phyloP scores from a whole-genome alignment of 2,113 vertebrate genomes.

The Thunnus thynnus region DNA sequence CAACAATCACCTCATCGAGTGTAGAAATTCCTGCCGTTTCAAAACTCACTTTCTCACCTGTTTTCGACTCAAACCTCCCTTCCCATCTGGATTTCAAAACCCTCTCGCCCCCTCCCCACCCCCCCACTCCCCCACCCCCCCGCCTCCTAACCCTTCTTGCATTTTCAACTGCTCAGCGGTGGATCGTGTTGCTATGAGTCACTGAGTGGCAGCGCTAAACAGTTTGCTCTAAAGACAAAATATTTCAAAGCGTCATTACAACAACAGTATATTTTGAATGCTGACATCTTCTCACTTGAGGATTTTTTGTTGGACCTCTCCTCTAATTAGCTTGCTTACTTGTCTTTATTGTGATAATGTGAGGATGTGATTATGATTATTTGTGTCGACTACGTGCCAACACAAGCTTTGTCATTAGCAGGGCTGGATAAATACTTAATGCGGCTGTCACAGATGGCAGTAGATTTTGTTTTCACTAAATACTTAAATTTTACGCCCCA shows the following conservation, averaged over 20 bases:
- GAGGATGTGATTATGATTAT: slow-evolving; percentile 27
- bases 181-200: background rate
- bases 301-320: background rate
- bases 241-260: slow-evolving; percentile 6
- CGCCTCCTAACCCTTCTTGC: background rate
- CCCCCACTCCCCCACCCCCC: background rate
- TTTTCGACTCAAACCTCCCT: slow-evolving; percentile 15
- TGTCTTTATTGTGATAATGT: slow-evolving; percentile 12
- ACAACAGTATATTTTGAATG: background rate
- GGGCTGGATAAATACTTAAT: slow-evolving; percentile 16
- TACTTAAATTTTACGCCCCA: background rate
- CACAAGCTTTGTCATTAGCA: slow-evolving; percentile 33
- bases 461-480: slow-evolving; percentile 41
- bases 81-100: slow-evolving; percentile 18
- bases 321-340: slow-evolving; percentile 21
- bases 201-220: slow-evolving; percentile 10
- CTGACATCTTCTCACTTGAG: background rate
- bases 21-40: slow-evolving; percentile 6
- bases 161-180: slow-evolving; percentile 8
- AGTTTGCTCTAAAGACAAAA: slow-evolving; percentile 5
- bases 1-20: background rate
- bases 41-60: background rate
- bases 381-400: slow-evolving; percentile 8
- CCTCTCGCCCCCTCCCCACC: background rate
- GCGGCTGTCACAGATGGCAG: slow-evolving; percentile 13